Evolutionary conservation across 2,888 invertebrate species (phyloP).

Genomic region (Antheraea yamamai): DNA sequence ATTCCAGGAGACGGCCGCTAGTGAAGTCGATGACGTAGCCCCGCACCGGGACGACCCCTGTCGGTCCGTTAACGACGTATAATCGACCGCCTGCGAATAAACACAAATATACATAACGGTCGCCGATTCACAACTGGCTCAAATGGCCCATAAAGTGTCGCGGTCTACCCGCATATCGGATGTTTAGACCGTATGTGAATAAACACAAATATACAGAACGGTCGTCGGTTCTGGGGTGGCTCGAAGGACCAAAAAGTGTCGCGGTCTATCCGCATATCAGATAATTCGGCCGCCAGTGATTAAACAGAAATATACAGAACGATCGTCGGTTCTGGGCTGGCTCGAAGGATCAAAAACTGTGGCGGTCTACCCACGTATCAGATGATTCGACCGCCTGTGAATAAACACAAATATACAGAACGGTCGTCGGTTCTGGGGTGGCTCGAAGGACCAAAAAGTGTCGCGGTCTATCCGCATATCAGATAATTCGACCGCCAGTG

Average conservation of each 20-base stretch:
- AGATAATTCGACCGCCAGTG: slow-evolving; percentile 51
- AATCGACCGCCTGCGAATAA: slow-evolving; percentile 84
- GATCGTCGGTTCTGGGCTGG: no score
- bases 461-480: no score
- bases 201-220: neutral
- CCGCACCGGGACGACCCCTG: slow-evolving; percentile 75
- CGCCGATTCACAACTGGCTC: no score
- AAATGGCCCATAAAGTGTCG: no score
- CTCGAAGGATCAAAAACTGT: no score
- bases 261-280: neutral
- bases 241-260: no score
- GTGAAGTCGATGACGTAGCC: slow-evolving; percentile 88
- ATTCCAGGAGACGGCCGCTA: slow-evolving; percentile 81
- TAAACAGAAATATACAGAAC: neutral
- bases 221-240: no score
- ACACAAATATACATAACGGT: no score
- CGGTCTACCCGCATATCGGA: neutral
- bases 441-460: no score
- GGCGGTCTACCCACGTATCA: no score
- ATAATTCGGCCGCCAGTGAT: slow-evolving; percentile 52
- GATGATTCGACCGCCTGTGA: slow-evolving; percentile 51
- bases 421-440: no score
- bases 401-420: neutral
- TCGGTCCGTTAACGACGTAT: slow-evolving; percentile 89
- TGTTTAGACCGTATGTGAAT: slow-evolving; percentile 52